phyloP scores from a whole-genome alignment of 2,113 vertebrate species.

The Capricornis sumatraensis region DNA sequence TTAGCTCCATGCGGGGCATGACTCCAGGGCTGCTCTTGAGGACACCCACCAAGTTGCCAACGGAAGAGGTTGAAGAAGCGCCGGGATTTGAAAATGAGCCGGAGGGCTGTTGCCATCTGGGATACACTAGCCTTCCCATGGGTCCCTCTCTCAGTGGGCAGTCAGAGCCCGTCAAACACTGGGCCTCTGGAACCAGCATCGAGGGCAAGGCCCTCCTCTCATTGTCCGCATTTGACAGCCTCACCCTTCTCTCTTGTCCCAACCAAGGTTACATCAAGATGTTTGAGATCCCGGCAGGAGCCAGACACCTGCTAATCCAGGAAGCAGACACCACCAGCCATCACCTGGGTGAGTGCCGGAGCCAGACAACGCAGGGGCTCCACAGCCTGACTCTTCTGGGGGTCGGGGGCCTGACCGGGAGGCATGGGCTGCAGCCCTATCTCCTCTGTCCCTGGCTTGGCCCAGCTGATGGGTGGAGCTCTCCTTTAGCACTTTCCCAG shows the following conservation, averaged over 20 bases:
- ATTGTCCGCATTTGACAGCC: fast-evolving
- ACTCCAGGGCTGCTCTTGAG: fast-evolving
- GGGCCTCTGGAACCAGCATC: neutral
- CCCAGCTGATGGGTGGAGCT: neutral
- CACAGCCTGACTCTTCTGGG: neutral
- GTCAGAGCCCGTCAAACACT: neutral
- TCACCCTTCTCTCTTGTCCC: neutral
- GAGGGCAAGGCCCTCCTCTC: fast-evolving
- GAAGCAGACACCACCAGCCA: conserved; percentile 89
- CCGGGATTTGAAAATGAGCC: neutral
- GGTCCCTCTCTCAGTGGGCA: neutral
- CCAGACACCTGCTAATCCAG: conserved; percentile 94
- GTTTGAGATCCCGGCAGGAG: conserved; percentile 94
- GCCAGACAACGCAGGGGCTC: fast-evolving
- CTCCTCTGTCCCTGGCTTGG: neutral
- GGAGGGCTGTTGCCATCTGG: neutral
- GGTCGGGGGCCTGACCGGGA: neutral
- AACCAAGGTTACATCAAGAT: conserved; percentile 92
- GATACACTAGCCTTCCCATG: neutral
- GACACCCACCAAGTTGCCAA: neutral
- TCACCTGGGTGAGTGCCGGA: conserved; percentile 85
- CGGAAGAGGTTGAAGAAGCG: neutral
- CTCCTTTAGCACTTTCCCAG: neutral
- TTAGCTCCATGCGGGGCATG: neutral
- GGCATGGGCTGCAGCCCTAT: neutral